Conservation (phyloP, 2,888 invertebrate species). For the Deilephila elpenor region DNA sequence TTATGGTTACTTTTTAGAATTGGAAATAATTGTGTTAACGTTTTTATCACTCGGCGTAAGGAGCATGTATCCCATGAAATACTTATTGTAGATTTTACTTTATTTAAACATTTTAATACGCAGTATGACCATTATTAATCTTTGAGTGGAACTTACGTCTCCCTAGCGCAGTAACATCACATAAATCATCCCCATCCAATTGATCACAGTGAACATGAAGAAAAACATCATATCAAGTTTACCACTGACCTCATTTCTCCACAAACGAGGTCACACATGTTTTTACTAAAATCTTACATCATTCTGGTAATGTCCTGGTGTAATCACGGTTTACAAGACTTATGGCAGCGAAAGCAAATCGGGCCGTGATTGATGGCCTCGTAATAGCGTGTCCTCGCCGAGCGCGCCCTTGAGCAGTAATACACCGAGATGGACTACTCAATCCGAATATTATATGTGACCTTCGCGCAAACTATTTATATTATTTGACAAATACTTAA, state of each 20-base stretch:
- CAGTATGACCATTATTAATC: no score
- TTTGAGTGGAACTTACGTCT: background rate
- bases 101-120: no score
- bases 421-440: slow-evolving; percentile 29
- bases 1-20: no score
- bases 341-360: slow-evolving; percentile 40
- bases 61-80: no score
- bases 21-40: no score
- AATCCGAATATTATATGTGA: background rate
- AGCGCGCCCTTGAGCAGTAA: slow-evolving; percentile 27
- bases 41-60: no score
- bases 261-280: background rate
- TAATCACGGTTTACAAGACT: slow-evolving; percentile 4
- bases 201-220: background rate
- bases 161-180: background rate
- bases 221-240: background rate
- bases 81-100: no score
- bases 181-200: background rate
- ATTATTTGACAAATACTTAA: no score
- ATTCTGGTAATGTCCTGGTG: slow-evolving; percentile 1
- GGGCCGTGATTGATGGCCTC: slow-evolving; percentile 62
- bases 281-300: slow-evolving; percentile 1
- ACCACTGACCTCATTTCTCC: background rate
- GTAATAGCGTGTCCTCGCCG: slow-evolving; percentile 52
- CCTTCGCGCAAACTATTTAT: background rate